Base-by-base conservation (phyloP, 2,113 vertebrate genomes). In the Excalfactoria chinensis region DNA sequence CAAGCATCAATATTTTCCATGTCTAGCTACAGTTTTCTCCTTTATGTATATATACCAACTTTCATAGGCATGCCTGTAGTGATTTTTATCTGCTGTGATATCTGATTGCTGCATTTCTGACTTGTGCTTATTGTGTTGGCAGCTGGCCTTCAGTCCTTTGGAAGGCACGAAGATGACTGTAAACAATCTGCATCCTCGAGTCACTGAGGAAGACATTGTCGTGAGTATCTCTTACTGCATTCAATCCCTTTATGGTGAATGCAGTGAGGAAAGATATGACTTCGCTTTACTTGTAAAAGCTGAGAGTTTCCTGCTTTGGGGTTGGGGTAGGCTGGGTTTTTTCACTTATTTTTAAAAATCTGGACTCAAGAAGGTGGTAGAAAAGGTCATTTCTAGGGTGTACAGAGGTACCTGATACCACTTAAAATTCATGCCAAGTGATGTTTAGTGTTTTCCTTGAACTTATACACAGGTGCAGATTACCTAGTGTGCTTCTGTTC, bases 141-240 rank as follows among this genome's bases (percentile, higher is more conserved):
- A 99, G 99, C 98, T 98, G 68, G 90, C 96, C 0, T 98, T 99
- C 91, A 99, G 99, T 95, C 99, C 99, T 32, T 92, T 99, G 97
- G 99, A 99, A 97, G 99, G 99, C 73, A 99, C 99, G 43, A 99
- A 99, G 97, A 99, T 99, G 97, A 99, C 99, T 0, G 99, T 99
- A 88, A 99, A 99, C 96, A 99, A 99, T 93, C 97, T 99, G 86
- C 99, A 99, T 87, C 98, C 99, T 37, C 97, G 99, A 34, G 99
- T 99, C 93, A 99, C 99, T 2, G 99, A 99, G 90, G 99, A 99
- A 90, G 99, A 99, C 97, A 99, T 99, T 70, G 98, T 99, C 96
- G 99, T 99, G 95, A 99, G 98, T 98, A 78, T 55, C 58, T 3
- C 37, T 81, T 84, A 46, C 40, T 67, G 15, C 49, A 75, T 74